Base-by-base conservation (phyloP, 2,113 vertebrate genomes). In the Oreocharis arfaki region DNA sequence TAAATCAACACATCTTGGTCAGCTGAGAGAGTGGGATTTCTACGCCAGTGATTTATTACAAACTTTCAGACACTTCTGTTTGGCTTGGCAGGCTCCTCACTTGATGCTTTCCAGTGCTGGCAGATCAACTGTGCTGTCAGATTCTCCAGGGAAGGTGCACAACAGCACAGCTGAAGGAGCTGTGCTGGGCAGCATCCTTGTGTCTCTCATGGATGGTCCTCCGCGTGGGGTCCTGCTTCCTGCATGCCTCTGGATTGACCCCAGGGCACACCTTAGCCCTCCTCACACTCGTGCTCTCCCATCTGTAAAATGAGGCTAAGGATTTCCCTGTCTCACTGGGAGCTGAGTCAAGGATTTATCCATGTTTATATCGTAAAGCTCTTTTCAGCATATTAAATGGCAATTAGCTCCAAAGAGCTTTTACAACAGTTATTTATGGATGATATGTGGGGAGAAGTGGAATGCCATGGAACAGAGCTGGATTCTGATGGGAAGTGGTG, bases 11-110 rank as follows among this genome's bases (percentile, higher is more conserved):
- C 76, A 87, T 77, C 56, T 68, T 56, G 79, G 93, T 90, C 95
- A 90, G 83, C 79, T 87, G 85, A 60, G 90, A 88, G 87, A 89
- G 47, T 26, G 84, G 64, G 88, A 69, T 93, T 86, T 95, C 80
- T 78, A 1, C 37, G 56, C 39, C 83, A 84, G 76, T 84, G 90
- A 89, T 88, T 82, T 69, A 92, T 89, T 86, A 81, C 68, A 87
- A 89, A 89, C 79, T 89, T 90, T 84, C 76, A 88, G 90, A 60
- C 64, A 42, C 69, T 89, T 17, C 23, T 95, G 93, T 95, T 96
- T 94, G 64, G 83, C 44, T 94, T 97, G 96, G 96, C 96, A 96
- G 83, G 53, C 80, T 94, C 69, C 79, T 93, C 56, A 7, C 76
- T 78, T 14, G 39, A 59, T 75, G 95, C 93, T 97, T 94, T 92